Evolutionary conservation across 2,888 invertebrate genomes (phyloP).

Genomic region (Mycogona germanica): DNA sequence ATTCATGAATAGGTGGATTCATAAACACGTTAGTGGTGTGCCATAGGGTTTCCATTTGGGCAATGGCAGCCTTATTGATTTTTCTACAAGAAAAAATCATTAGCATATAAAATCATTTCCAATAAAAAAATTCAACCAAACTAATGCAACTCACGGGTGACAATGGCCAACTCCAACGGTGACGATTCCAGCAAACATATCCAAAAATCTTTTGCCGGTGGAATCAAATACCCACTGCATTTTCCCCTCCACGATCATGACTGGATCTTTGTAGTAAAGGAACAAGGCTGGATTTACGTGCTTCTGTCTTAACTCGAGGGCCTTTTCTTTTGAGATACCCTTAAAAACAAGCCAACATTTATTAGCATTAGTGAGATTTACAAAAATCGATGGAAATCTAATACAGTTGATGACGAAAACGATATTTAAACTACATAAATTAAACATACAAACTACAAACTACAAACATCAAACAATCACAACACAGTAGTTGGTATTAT

Average conservation of each 20-base stretch:
- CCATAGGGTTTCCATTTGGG: slow-evolving; percentile 71
- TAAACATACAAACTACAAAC: too few species aligned
- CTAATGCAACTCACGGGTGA: slow-evolving; percentile 58
- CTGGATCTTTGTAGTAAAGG: slow-evolving; percentile 60
- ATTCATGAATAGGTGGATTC: slow-evolving; percentile 82
- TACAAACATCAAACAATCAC: too few species aligned
- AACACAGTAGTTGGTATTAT: too few species aligned
- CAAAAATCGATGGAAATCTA: too few species aligned
- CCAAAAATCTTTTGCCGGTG: slow-evolving; percentile 73
- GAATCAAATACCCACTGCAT: slow-evolving; percentile 91
- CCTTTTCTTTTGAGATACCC: slow-evolving; percentile 35
- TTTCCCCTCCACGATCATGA: slow-evolving; percentile 70
- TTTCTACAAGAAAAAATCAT: slow-evolving; percentile 47
- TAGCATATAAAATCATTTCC: neutral
- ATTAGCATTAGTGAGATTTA: too few species aligned
- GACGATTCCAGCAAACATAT: slow-evolving; percentile 93
- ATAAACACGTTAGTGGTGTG: slow-evolving; percentile 88
- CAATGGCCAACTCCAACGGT: slow-evolving; percentile 96
- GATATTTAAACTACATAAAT: too few species aligned
- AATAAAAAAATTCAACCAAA: neutral
- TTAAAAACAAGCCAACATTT: slow-evolving; percentile 20
- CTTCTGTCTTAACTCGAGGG: slow-evolving; percentile 44
- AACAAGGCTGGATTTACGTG: slow-evolving; percentile 57
- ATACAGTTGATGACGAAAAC: too few species aligned
- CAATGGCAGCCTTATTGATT: slow-evolving; percentile 60